Evolutionary conservation across 2,113 vertebrate genomes (phyloP), one percentile per base, ranked within the genome.

Genomic region (Sturnira hondurensis): DNA sequence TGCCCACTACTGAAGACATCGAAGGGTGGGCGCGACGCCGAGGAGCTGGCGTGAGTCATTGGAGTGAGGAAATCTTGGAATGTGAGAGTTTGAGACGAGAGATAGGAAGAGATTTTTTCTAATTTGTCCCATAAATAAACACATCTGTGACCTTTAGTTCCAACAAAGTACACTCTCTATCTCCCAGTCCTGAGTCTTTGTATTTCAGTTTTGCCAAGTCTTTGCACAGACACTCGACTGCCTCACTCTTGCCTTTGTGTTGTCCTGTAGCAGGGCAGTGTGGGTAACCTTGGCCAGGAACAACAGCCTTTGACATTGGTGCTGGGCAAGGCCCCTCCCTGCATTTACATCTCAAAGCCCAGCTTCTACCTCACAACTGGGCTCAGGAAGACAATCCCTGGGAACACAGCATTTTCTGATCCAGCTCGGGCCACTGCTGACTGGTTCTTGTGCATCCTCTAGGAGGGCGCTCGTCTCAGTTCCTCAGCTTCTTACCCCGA

Each of bases 331-430:
- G 67, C 38, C 83, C n/a, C 6, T 9, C 58, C 70, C 76, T 56
- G 4, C 22, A 92, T 92, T 91, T 88, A 15, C 89, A 93, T 95
- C 31, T 93, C 80, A 96, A 97, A 96, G 86, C 45, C 78, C 45
- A 45, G 89, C 12, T 82, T 71, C 80, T 65, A 56, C 67, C 31
- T 33, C 43, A 24, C 15, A 3, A 13, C 70, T 71, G n/a, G 91
- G 86, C 61, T 86, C 58, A 5, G 26, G 4, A 20, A 82, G 82
- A 84, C 16, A 38, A 7, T 24, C 61, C 45, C 19, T 71, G 28
- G 63, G 83, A 86, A 95, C 93, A 68, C 4, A 61, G 41, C 41
- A 41, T 68, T 80, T 71, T 86, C 70, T 17, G 58, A 61, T 16
- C 33, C 78, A 26, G 68, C 36, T 7, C 6, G 7, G 58, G 50